Base-by-base conservation (phyloP, 92 coral and sea anemone genomes). In the Phenganax marumi region DNA sequence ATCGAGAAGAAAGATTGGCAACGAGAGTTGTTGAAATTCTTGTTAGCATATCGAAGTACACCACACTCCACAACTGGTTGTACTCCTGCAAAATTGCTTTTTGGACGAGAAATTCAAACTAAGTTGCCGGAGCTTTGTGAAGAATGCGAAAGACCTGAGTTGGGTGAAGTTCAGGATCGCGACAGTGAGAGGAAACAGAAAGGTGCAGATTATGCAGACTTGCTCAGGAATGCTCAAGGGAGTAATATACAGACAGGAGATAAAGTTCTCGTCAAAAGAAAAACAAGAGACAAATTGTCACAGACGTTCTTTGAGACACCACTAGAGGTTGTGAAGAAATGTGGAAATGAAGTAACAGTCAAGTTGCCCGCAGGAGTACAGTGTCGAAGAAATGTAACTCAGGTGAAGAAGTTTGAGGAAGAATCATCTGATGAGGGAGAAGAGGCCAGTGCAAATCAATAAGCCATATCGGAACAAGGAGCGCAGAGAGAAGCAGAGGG, bases 301-400 rank as follows among this genome's bases (percentile, higher is more conserved):
- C 50, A 81, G 23, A 22, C 81, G 12, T 84, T 84, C 52, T 39
- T 21, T 12, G 39, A n/a, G 10, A 52, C 51, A 19, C 81, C 86
- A 64, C 1, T 22, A 11, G 46, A 25, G 61, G 73, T 74, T 46
- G 53, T 60, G 17, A 13, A 73, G 26, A 74, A 84, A 23, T 3
- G 52, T 5, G 86, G 86, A 33, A 47, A 48, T 19, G 51, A 54
- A 0, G 86, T 83, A 18, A 19, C 43, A 14, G 81, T 79, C 5
- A 21, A 79, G 25, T 17, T 55, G 39, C 12, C 50, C 8, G 13
- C 61, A 3, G 84, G 84, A 56, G 73, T 64, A 21, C 84, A 79
- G 70, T 79, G 61, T 52, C 70, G 74, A 23, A 49, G 84, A 18
- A 79, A 63, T 63, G 53, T 79, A 26, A 79, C 84, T 22, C 73